A percentile compares a stretch with the other conserved stretches of the same genome.
phyloP scores from a whole-genome alignment of 2,797 vertebrate genomes.

The Phoxinus dragarum region DNA sequence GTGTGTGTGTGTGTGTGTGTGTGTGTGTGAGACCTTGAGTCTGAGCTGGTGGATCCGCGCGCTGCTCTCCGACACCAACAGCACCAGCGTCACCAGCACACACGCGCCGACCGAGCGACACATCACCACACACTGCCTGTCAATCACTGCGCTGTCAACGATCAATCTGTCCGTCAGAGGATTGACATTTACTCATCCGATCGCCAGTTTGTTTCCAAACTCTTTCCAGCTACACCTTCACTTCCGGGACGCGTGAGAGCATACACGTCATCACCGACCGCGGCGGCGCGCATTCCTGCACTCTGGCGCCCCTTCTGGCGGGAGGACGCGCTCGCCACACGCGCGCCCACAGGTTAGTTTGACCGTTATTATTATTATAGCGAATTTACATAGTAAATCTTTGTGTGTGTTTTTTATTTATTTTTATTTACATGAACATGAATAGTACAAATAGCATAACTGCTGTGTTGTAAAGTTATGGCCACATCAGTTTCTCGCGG shows the following conservation, averaged over 20 bases:
- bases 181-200: not conserved
- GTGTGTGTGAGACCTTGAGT: not conserved
- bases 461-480: too few species aligned
- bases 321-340: not conserved
- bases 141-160: not conserved
- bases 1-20: too few species aligned
- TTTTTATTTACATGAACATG: too few species aligned
- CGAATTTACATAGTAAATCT: too few species aligned
- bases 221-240: conserved; percentile 7
- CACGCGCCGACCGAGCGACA: not conserved
- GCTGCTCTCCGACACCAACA: not conserved
- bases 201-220: conserved; percentile 10
- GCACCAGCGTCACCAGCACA: not conserved
- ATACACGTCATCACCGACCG: conserved; percentile 12
- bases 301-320: not conserved
- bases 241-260: conserved; percentile 27
- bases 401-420: too few species aligned
- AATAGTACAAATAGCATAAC: too few species aligned
- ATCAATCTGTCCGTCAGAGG: not conserved
- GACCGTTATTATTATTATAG: too few species aligned
- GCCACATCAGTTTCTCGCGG: too few species aligned
- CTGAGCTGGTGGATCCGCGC: conserved; percentile 29
- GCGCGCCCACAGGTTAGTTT: not conserved
- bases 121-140: not conserved
- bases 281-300: not conserved